phyloP scores from a whole-genome alignment of 1,140 invertebrate genomes.

The Mizuhopecten yessoensis region DNA sequence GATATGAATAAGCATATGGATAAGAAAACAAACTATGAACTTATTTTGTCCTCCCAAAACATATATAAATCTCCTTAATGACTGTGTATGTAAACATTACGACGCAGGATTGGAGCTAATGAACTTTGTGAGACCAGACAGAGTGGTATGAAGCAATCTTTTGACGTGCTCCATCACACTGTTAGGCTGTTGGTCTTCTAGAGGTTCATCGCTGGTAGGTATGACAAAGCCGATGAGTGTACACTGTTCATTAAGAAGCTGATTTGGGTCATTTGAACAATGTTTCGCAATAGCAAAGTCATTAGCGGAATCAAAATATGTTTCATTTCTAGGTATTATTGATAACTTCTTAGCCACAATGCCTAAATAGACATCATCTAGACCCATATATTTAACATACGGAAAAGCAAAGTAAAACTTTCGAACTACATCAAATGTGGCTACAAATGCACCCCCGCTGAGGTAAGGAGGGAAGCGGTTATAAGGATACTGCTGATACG shows the following conservation, averaged over 20 bases:
- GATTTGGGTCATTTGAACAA: neutral
- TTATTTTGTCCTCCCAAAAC: too few species aligned
- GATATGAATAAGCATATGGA: too few species aligned
- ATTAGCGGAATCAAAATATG: neutral
- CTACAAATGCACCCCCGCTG: constrained; percentile 73
- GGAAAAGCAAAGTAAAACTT: constrained; percentile 47
- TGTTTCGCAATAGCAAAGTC: neutral
- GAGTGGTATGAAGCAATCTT: neutral
- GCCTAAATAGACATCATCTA: constrained; percentile 59
- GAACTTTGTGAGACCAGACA: neutral
- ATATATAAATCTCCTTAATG: too few species aligned
- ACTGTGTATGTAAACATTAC: neutral
- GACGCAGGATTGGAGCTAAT: neutral
- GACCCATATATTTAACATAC: constrained; percentile 46
- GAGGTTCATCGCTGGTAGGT: neutral
- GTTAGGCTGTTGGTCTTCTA: neutral
- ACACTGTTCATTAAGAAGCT: neutral
- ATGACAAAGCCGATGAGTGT: neutral
- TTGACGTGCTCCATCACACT: constrained; percentile 18
- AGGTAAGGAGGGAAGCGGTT: constrained; percentile 77
- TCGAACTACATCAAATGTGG: constrained; percentile 42
- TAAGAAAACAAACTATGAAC: too few species aligned
- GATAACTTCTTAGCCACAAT: constrained; percentile 53
- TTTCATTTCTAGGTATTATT: neutral
- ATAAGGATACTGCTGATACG: constrained; percentile 73